These are phyloP conservation scores for Echinarachnius parma DNA, from an alignment of 53 echinoderm and acorn worm genomes.

Conservation along the genomic window DNA sequence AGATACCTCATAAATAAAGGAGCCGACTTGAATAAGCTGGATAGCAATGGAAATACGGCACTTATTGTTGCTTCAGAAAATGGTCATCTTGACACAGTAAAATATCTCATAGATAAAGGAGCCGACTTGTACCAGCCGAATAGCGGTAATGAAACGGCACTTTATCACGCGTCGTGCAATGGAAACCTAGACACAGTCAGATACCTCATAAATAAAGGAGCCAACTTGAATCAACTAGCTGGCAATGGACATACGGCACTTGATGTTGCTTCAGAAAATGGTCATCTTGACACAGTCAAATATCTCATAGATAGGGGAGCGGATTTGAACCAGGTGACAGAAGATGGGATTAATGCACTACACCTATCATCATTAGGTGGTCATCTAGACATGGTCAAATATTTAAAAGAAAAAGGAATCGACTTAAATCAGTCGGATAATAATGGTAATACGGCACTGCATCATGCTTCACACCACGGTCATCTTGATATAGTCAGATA, in stretches of 20 bases:
- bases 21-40: neutral
- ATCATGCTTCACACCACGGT: too few relatives aligned
- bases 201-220: neutral
- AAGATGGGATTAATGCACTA: neutral
- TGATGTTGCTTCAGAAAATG: neutral
- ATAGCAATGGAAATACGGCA: neutral
- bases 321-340: neutral
- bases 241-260: neutral
- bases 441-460: too few relatives aligned
- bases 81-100: neutral
- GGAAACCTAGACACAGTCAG: neutral
- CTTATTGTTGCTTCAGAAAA: neutral
- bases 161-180: neutral
- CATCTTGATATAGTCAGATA: too few relatives aligned
- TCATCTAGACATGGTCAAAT: neutral
- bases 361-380: neutral
- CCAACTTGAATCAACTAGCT: neutral
- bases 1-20: slow-evolving; percentile 1
- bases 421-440: too few relatives aligned
- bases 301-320: neutral
- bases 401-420: too few relatives aligned
- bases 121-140: neutral
- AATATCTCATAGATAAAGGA: neutral
- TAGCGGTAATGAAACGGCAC: neutral
- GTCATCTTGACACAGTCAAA: neutral